Evolutionary conservation across 1,140 invertebrate genomes (phyloP), one percentile per base, ranked within the genome.

Genomic region (Berghia stephanieae): DNA sequence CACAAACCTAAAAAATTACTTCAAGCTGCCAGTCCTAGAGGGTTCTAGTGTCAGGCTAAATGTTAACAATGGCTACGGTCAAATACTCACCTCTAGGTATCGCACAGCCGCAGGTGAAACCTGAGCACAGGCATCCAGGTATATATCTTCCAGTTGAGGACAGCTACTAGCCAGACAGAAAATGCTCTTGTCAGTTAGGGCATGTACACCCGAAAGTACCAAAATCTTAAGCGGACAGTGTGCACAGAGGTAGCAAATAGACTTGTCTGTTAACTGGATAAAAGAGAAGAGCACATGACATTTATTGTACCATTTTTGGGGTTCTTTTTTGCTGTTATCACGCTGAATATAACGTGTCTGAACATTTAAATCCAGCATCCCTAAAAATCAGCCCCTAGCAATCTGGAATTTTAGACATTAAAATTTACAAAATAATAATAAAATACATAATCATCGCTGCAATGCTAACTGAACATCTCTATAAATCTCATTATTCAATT

Each of bases 81-180:
- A 55, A 38, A 67, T 57, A 83, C 82, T 82, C 75, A 87, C 87
- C 73, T 75, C 79, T 1, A 88, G 78, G 78, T 88, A 88, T 31
- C 80, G 78, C 1, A 88, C 75, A 18, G 86, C 86, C 10, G 80
- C 83, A 10, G 79, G 77, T 5, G 86, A 85, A 16, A 88, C 79
- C 27, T 81, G 70, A n/a, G 80, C 75, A 78, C 87, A 88, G 34
- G 86, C 87, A 83, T 84, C 87, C 10, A 88, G 57, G 72, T 88
- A 87, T 21, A 88, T 84, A 66, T 88, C 86, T 40, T 87, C 81
- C 34, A 88, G 70, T 34, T 84, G 75, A 16, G 82, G 85, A 68
- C 86, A 86, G 70, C 82, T 85, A 72, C 86, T 87, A 38, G 87
- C 86, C 38, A 88, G 80, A 42, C 83, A 80, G 71, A 88, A 87